A percentile compares a stretch with the other conserved stretches of the same genome.
phyloP scores from a whole-genome alignment of 64 coral and sea anemone genomes.

The Trachythela sp. region DNA sequence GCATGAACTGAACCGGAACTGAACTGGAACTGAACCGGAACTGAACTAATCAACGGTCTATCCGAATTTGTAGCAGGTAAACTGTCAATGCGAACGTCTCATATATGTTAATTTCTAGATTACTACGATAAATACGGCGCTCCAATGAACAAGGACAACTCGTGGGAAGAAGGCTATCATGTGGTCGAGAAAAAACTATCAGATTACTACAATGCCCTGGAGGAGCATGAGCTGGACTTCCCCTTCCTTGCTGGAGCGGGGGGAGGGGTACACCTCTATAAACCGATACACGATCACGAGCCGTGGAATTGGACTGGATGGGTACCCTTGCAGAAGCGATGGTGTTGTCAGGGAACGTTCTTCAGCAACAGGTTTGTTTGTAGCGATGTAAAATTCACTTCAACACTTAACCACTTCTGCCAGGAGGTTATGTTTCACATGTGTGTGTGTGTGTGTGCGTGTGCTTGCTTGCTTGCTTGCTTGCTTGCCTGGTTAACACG shows the following conservation, averaged over 20 bases:
- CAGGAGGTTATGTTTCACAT: too few species aligned
- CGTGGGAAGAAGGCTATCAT: slow-evolving; percentile 6
- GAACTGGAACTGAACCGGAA: too few species aligned
- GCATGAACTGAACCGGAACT: too few species aligned
- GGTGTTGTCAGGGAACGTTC: background rate
- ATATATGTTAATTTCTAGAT: too few species aligned
- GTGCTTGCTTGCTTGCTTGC: too few species aligned
- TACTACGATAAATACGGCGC: slow-evolving; percentile 14
- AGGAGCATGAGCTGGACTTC: background rate
- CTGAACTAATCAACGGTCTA: too few species aligned
- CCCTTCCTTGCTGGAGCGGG: background rate
- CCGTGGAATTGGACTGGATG: slow-evolving; percentile 22
- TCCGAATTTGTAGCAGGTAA: too few species aligned
- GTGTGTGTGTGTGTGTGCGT: too few species aligned
- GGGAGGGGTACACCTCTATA: background rate
- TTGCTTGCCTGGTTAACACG: too few species aligned
- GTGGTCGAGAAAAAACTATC: slow-evolving; percentile 1
- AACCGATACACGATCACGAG: background rate
- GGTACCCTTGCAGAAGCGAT: background rate
- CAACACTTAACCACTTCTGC: too few species aligned
- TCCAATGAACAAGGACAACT: background rate
- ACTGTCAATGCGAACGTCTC: too few species aligned
- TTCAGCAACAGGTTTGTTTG: slow-evolving; percentile 8
- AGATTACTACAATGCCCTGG: background rate
- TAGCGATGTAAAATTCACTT: background rate